These are phyloP conservation scores for Brienomyrus brachyistius DNA, from an alignment of 2,113 vertebrate species.

Conservation along the genomic window DNA sequence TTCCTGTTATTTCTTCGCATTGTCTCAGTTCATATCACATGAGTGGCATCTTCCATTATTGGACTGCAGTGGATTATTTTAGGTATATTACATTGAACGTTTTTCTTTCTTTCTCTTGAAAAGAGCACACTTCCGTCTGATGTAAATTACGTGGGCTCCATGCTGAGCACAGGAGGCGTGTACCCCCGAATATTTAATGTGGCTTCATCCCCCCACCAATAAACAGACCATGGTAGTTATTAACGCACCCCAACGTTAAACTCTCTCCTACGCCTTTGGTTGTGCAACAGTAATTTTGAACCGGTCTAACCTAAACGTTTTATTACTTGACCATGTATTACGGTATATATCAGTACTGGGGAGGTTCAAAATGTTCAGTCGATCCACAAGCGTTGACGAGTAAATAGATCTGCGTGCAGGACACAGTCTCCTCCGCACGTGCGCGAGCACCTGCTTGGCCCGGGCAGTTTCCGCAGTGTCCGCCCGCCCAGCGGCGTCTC, in stretches of 20 bases:
- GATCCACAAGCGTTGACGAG: conserved; percentile 9
- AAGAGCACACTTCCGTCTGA: not conserved
- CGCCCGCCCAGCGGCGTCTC: not conserved
- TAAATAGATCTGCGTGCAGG: not conserved
- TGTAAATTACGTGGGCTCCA: not conserved
- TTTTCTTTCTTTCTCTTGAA: not conserved
- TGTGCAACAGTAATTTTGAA: not conserved
- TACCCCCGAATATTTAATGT: not conserved
- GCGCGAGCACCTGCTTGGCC: conserved; percentile 39
- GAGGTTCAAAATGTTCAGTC: too few species aligned
- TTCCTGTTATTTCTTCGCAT: not conserved
- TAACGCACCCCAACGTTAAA: not conserved
- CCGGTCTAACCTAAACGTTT: not conserved
- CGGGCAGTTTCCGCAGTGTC: conserved; percentile 41
- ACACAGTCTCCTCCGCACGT: conserved; percentile 36
- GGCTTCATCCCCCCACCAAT: not conserved
- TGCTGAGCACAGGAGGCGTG: not conserved
- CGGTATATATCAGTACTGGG: not conserved
- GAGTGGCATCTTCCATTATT: not conserved
- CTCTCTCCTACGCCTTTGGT: not conserved
- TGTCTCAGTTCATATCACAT: not conserved
- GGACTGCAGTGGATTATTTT: not conserved
- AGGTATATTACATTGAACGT: not conserved
- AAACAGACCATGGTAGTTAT: not conserved
- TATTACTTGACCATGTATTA: not conserved